These are phyloP conservation scores for Mesorhabditis belari DNA, from an alignment of 2,888 invertebrate genomes.

Conservation along the genomic window DNA sequence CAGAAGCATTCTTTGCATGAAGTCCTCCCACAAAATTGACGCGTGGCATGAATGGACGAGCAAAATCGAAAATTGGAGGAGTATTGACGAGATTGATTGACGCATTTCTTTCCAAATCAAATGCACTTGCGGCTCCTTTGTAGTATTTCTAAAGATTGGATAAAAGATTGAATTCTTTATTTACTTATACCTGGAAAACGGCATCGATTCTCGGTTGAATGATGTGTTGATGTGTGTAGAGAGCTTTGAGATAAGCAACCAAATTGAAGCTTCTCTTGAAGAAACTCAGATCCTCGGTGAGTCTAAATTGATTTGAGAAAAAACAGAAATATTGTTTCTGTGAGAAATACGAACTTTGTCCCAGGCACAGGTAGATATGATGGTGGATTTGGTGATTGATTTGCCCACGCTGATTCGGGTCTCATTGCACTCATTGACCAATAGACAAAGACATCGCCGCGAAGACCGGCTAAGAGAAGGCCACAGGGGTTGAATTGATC, in stretches of 20 bases:
- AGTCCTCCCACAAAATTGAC: slow-evolving; percentile 52
- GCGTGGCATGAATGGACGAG: slow-evolving; percentile 51
- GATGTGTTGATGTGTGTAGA: slow-evolving; percentile 51
- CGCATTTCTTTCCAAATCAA: slow-evolving; percentile 51
- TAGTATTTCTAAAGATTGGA: slow-evolving; percentile 19
- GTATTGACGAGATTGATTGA: slow-evolving; percentile 52
- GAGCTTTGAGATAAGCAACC: slow-evolving; percentile 39
- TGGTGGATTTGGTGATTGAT: slow-evolving; percentile 50
- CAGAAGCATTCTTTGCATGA: slow-evolving; percentile 44
- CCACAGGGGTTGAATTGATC: slow-evolving; percentile 53
- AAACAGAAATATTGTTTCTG: neutral
- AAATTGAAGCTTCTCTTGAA: slow-evolving; percentile 42
- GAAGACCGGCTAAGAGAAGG: slow-evolving; percentile 40
- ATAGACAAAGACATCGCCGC: slow-evolving; percentile 44
- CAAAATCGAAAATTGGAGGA: slow-evolving; percentile 53
- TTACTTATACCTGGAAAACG: slow-evolving; percentile 36
- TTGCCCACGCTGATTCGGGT: slow-evolving; percentile 52
- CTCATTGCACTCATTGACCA: slow-evolving; percentile 50
- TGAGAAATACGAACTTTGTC: slow-evolving; percentile 25
- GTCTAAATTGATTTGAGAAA: slow-evolving; percentile 12
- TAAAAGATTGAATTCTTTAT: neutral
- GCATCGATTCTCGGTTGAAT: slow-evolving; percentile 46
- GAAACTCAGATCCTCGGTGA: slow-evolving; percentile 48
- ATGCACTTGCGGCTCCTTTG: slow-evolving; percentile 28
- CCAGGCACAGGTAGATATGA: slow-evolving; percentile 52